Base-by-base conservation (phyloP, 2,888 invertebrate species). In the Trichacis sp. region DNA sequence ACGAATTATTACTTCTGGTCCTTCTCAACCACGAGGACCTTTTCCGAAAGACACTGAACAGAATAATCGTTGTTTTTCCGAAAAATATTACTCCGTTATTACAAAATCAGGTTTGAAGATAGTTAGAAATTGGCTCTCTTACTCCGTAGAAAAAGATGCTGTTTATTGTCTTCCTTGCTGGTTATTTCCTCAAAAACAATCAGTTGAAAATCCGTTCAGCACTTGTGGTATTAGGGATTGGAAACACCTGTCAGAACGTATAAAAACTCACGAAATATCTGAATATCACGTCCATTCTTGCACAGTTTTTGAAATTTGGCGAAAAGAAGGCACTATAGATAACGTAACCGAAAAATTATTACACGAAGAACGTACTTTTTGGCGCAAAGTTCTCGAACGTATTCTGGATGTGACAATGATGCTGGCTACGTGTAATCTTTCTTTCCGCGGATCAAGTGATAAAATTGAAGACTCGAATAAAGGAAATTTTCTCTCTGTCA, bases 401-500 rank as follows among this genome's bases (percentile, higher is more conserved):
- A 24, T 64, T 40, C 45, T 69, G 17, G 48, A 66, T 50, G 47
- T 63, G 8, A 62, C 61, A 33, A 49, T 67, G 33, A 67, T 58
- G 46, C 45, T 64, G 36, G 59, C 64, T 38, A 53, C 59, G 42
- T 51, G 43, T 50, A 56, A 69, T 36, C 48, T 69, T 3, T 3
- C 24, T 24, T 24, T 24, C 8, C 24, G 24, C 3, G 24, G 24
- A 24, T 24, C 24, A 24, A 49, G 53, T 45, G 67, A n/a, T 12
- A 24, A 47, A 24, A 40, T 40, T 3, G 24, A 18, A 2, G 19
- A 47, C 18, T 6, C 11, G 14, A 40, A 56, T 49, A 58, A 58
- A 20, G 69, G 62, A 15, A 69, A 66, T 56, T 70, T 68, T 68
- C 45, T 66, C 17, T 49, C 58, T 40, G 52, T 70, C 29, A 53